A percentile compares a stretch with the other conserved stretches of the same genome.
Conservation (phyloP, 2,113 vertebrate genomes). For the Paraplagusia blochii region DNA sequence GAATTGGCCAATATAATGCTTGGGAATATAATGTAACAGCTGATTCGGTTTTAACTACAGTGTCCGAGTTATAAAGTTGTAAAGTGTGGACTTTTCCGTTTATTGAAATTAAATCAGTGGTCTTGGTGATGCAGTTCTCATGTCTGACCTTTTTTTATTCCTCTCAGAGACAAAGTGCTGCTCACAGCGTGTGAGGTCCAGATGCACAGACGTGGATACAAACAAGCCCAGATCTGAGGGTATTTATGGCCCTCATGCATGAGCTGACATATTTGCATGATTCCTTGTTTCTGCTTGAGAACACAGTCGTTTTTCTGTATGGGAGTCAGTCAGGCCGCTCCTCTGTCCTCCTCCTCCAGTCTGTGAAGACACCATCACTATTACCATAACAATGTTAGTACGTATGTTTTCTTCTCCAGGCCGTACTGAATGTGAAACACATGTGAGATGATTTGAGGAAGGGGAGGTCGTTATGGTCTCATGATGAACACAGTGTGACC, state of each 20-base stretch:
- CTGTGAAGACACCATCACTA: conserved; percentile 22
- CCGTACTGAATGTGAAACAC: conserved; percentile 55
- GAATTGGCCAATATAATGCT: too few relatives aligned
- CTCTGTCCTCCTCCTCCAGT: conserved; percentile 20
- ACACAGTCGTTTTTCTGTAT: conserved; percentile 29
- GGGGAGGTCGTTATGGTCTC: conserved; percentile 40
- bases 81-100: too few relatives aligned
- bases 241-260: conserved; percentile 32
- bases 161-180: conserved; percentile 14
- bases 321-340: conserved; percentile 31
- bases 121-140: neutral
- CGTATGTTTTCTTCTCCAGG: conserved; percentile 33
- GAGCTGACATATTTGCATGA: conserved; percentile 59
- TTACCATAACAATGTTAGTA: conserved; percentile 65
- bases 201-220: conserved; percentile 29
- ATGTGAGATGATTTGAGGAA: conserved; percentile 44
- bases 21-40: too few relatives aligned
- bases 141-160: conserved; percentile 38
- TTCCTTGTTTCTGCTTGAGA: conserved; percentile 48
- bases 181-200: conserved; percentile 23
- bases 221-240: conserved; percentile 8
- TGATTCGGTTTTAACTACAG: too few relatives aligned
- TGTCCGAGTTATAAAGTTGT: too few relatives aligned
- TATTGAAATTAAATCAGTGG: too few relatives aligned
- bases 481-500: conserved; percentile 27